Base-by-base conservation (phyloP, 1,140 invertebrate species). In the Bombus ignitus region DNA sequence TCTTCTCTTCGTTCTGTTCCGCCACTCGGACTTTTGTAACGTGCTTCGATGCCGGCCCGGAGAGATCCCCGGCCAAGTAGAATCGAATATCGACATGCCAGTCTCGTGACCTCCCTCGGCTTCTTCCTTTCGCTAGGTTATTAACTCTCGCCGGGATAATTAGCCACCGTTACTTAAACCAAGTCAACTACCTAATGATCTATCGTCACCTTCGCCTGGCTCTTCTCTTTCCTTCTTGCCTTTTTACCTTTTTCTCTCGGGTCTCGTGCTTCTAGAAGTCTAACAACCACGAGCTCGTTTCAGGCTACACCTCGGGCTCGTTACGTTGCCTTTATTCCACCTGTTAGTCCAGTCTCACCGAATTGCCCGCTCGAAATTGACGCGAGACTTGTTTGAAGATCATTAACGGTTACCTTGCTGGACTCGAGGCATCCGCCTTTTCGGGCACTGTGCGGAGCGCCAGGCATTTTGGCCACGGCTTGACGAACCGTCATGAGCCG, bases 151-250 rank as follows among this genome's bases (percentile, higher is more conserved):
- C 42, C 66, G 28, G 39, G 66, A 62, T 84, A 81, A 89, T 89
- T 87, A 90, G 86, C 82, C 79, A 85, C 78, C 82, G 87, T 88
- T 89, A 77, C 85, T 91, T 87, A 88, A 92, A 92, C 83, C 91
- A 73, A 92, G 89, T 92, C 91, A 92, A 92, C 86, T 85, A 90
- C 85, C 83, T 89, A 92, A 92, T 89, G 88, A 92, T 92, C 91
- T 84, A 92, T 92, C 92, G 88, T 89, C 91, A 92, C 89, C 86
- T 92, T 77, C 87, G 81, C 53, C 77, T n/a, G 72, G 25, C 59
- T 57, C 53, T 68, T 42, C n/a, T 35, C 44, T 5, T 4, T 13
- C 5, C 10, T n/a, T 37, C 15, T 9, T 35, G 2, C 28, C 32
- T 66, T 44, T 35, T 70, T 47, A 28, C 62, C 62, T 47, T 28